Base-by-base conservation (phyloP, 2,113 vertebrate species). In the Rousettus leschenaultii region DNA sequence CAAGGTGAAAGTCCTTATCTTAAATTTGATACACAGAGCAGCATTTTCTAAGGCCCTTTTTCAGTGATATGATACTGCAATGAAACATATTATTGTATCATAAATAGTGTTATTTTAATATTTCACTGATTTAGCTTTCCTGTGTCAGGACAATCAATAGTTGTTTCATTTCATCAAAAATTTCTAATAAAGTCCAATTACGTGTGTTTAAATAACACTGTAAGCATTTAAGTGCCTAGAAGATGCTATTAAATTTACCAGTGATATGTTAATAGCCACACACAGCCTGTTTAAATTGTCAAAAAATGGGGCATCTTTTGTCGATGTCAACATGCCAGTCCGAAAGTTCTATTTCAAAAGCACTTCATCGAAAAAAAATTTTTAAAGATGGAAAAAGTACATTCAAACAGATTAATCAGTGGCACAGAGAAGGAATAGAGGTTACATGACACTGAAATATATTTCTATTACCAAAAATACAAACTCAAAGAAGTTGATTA, bases 121-220 rank as follows among this genome's bases (percentile, higher is more conserved):
- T n/a, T 85, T 80, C 24, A 73, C 30, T 73, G 5, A 96, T 95
- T 94, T 95, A 79, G 55, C 10, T 96, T 87, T 96, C 45, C 38
- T 96, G 22, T 14, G 9, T 94, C 89, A 86, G 61, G 19, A 90
- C n/a, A 33, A 92, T 45, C 1, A 1, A 30, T 18, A 95, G 88
- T 55, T 95, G 4, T 66, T 89, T n/a, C 15, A 82, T 22, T 85
- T 83, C 3, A 94, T 89, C 61, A 68, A 66, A 82, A 92, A 79
- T 84, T 57, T 74, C 7, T 14, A 83, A n/a, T 55, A 24, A 55
- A 7, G 16, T 12, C 73, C 71, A 43, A 63, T 86, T 30, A 79
- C 19, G 3, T 45, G 15, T 65, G 59, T 83, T 96, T 88, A 92
- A 95, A 14, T 51, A 51, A 86, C n/a, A 91, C 0, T 24, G 38